These are phyloP conservation scores for Poecilus cupreus DNA, from an alignment of 2,888 invertebrate genomes.

Conservation along the genomic window DNA sequence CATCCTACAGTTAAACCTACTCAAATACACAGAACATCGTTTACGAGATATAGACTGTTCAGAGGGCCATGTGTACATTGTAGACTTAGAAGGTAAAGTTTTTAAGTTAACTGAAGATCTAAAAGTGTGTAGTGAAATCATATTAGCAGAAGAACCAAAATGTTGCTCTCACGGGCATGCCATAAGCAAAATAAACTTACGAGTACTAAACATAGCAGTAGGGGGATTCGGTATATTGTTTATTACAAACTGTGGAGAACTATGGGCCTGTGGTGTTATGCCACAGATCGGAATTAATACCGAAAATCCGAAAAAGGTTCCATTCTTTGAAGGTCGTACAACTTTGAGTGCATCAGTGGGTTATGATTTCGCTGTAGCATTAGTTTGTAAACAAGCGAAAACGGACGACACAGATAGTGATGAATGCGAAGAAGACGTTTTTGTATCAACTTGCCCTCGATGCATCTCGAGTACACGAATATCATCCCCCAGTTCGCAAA, in stretches of 20 bases:
- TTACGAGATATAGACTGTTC: slow-evolving; percentile 80
- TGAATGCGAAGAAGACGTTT: slow-evolving; percentile 79
- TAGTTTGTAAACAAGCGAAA: slow-evolving; percentile 77
- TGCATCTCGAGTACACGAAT: slow-evolving; percentile 77
- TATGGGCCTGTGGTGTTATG: slow-evolving; percentile 83
- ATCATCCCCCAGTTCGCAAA: slow-evolving; percentile 77
- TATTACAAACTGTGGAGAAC: slow-evolving; percentile 80
- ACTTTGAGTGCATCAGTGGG: slow-evolving; percentile 85
- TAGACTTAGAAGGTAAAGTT: slow-evolving; percentile 78
- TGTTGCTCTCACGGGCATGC: slow-evolving; percentile 81
- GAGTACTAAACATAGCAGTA: slow-evolving; percentile 78
- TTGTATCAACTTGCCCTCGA: slow-evolving; percentile 80
- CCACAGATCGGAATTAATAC: slow-evolving; percentile 80
- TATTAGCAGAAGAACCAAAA: slow-evolving; percentile 79
- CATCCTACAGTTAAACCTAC: slow-evolving; percentile 72
- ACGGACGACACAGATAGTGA: slow-evolving; percentile 75
- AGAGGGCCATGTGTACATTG: slow-evolving; percentile 77
- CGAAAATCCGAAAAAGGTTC: slow-evolving; percentile 78
- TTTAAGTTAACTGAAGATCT: slow-evolving; percentile 76
- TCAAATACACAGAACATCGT: slow-evolving; percentile 74
- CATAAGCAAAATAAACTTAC: slow-evolving; percentile 76
- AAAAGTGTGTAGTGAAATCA: slow-evolving; percentile 77
- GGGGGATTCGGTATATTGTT: slow-evolving; percentile 79
- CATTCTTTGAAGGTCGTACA: slow-evolving; percentile 81
- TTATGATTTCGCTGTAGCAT: slow-evolving; percentile 83